Percentiles rank a stretch among this genome's conserved stretches.
phyloP scores from a whole-genome alignment of 1,140 invertebrate genomes.

The Drosophila guanche region DNA sequence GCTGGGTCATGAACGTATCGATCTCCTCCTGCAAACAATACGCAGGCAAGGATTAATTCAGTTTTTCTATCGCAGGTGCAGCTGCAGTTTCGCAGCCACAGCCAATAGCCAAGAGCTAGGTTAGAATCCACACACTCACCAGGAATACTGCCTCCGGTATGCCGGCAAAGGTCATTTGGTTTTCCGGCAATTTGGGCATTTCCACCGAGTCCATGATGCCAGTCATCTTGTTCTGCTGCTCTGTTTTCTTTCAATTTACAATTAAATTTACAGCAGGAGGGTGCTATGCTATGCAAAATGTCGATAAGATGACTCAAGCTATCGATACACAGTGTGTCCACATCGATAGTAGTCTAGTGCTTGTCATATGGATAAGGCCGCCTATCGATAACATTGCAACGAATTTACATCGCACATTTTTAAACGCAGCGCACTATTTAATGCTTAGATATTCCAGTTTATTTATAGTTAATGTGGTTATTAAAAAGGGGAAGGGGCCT shows the following conservation, averaged over 20 bases:
- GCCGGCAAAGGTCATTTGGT: slow-evolving; percentile 90
- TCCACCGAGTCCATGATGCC: slow-evolving; percentile 80
- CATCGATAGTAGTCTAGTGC: too few species aligned
- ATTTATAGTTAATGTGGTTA: too few species aligned
- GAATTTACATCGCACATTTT: too few species aligned
- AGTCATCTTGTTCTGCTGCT: slow-evolving; percentile 65
- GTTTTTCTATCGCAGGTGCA: slow-evolving; percentile 46
- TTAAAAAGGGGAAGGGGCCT: too few species aligned
- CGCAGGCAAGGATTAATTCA: slow-evolving; percentile 68
- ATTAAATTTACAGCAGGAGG: slow-evolving; percentile 70
- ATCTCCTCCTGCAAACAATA: slow-evolving; percentile 93
- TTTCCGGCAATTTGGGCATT: slow-evolving; percentile 84
- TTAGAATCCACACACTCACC: slow-evolving; percentile 85
- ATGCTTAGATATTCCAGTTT: too few species aligned
- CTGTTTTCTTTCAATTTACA: slow-evolving; percentile 44
- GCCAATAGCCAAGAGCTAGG: slow-evolving; percentile 43
- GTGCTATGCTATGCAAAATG: too few species aligned
- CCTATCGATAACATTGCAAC: too few species aligned
- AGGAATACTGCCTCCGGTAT: slow-evolving; percentile 93
- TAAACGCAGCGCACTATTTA: too few species aligned
- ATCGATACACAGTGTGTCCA: too few species aligned
- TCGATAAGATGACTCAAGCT: too few species aligned
- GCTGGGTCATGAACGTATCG: slow-evolving; percentile 93
- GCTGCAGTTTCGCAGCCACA: slow-evolving; percentile 9
- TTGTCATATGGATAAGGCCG: too few species aligned